phyloP scores from a whole-genome alignment of 35 echinoderm and acorn worm genomes.

The Amphiura filiformis region DNA sequence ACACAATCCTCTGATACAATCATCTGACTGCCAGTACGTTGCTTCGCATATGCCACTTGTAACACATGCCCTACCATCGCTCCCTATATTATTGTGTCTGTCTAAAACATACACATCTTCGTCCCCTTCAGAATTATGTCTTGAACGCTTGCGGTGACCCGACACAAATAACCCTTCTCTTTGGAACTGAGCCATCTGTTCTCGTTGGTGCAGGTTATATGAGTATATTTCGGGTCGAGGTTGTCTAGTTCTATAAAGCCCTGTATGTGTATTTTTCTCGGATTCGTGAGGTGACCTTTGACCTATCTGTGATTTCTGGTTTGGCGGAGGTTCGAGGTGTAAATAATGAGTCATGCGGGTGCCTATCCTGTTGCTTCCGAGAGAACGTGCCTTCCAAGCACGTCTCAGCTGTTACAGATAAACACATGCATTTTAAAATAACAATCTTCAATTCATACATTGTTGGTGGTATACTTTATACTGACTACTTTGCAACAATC shows the following conservation, averaged over 20 bases:
- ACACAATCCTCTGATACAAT: neutral
- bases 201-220: conserved; percentile 19
- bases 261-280: neutral
- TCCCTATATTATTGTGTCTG: neutral
- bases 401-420: neutral
- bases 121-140: neutral
- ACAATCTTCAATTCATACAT: no score
- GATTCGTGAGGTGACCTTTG: neutral
- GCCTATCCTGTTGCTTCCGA: neutral
- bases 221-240: conserved; percentile 8
- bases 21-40: neutral
- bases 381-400: neutral
- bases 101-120: neutral
- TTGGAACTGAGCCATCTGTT: neutral
- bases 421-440: neutral
- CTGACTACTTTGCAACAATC: no score
- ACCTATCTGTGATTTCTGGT: conserved; percentile 17
- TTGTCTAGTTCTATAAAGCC: neutral
- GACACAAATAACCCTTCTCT: neutral
- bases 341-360: conserved; percentile 39
- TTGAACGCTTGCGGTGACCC: neutral
- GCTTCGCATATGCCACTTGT: neutral
- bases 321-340: conserved; percentile 65
- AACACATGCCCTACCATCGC: neutral
- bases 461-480: no score